Percentiles rank a stretch among this genome's conserved stretches.
These are phyloP conservation scores for Hypomecis atomaria DNA, from an alignment of 2,888 invertebrate species.

Conservation along the genomic window DNA sequence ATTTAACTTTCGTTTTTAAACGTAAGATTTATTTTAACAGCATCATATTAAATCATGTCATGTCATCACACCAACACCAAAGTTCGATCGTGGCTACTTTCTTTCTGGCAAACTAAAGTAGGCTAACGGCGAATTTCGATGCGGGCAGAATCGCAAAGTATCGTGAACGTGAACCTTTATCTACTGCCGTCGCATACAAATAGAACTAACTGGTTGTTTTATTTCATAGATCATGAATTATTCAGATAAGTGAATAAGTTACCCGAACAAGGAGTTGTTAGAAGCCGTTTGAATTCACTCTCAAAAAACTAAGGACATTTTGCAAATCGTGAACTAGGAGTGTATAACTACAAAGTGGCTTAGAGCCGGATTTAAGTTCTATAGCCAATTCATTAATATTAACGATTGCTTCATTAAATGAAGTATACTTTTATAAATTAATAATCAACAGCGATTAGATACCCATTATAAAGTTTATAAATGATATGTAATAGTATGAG, in stretches of 20 bases:
- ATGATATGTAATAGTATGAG: constrained; percentile 26
- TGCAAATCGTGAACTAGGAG: constrained; percentile 19
- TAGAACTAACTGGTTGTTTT: constrained; percentile 39
- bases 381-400: constrained; percentile 9
- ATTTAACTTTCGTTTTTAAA: constrained; percentile 14
- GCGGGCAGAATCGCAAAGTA: constrained; percentile 71
- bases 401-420: constrained; percentile 15
- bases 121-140: constrained; percentile 76
- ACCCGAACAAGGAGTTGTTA: constrained; percentile 19
- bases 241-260: constrained; percentile 29
- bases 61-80: constrained; percentile 45
- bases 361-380: constrained; percentile 17
- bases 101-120: constrained; percentile 74
- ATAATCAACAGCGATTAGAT: constrained; percentile 19
- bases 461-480: constrained; percentile 16
- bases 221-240: constrained; percentile 39
- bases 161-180: constrained; percentile 56
- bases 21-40: constrained; percentile 12
- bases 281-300: constrained; percentile 28
- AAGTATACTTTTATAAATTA: constrained; percentile 19
- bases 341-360: constrained; percentile 9
- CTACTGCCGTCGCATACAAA: constrained; percentile 64
- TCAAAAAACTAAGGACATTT: constrained; percentile 12
- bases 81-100: constrained; percentile 65
- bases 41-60: constrained; percentile 53